phyloP scores from a whole-genome alignment of 2,888 invertebrate species.

The Drosophila infuscata region DNA sequence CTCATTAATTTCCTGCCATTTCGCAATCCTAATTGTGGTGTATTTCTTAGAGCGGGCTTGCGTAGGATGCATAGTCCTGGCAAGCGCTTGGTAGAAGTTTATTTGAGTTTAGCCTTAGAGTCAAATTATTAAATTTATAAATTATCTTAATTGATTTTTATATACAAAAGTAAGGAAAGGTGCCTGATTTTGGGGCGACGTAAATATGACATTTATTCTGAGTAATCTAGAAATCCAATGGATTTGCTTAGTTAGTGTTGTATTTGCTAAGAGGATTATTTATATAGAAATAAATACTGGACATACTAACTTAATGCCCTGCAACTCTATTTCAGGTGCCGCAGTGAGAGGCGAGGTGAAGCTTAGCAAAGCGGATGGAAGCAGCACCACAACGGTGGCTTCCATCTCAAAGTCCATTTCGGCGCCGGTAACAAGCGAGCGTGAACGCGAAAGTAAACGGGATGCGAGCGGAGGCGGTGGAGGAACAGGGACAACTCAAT shows the following conservation, averaged over 20 bases:
- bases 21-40: too few relatives aligned
- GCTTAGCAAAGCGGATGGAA: conserved; percentile 40
- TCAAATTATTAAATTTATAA: too few relatives aligned
- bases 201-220: background rate
- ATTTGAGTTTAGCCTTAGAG: too few relatives aligned
- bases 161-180: too few relatives aligned
- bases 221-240: background rate
- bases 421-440: conserved; percentile 41
- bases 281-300: background rate
- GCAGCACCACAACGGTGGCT: conserved; percentile 10
- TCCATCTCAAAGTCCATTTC: conserved; percentile 36
- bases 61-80: too few relatives aligned
- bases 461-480: conserved; percentile 28
- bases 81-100: too few relatives aligned
- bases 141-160: too few relatives aligned
- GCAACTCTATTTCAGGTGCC: conserved; percentile 15
- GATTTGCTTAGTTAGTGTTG: background rate
- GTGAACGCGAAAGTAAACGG: conserved; percentile 64
- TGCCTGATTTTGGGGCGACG: background rate
- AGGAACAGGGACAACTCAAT: conserved; percentile 43
- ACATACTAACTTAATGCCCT: background rate
- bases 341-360: conserved; percentile 47
- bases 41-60: too few relatives aligned
- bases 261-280: background rate
- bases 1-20: too few relatives aligned